Base-by-base conservation (phyloP, 1,140 invertebrate species). In the Macrocentrus cingulum region DNA sequence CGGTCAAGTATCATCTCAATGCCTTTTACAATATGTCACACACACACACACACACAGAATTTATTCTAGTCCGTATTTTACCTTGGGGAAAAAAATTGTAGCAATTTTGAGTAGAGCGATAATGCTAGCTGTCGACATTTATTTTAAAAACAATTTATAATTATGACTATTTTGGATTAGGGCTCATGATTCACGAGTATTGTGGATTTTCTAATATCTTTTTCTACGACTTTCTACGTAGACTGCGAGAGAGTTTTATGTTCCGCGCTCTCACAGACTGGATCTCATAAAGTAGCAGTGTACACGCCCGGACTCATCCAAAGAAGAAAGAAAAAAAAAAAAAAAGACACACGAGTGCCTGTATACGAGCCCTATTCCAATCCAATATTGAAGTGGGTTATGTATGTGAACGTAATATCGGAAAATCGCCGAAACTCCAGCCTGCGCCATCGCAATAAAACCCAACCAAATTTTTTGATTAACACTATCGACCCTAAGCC, bases 201-300 rank as follows among this genome's bases (percentile, higher is more conserved):
- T 55, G 51, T 32, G 37, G 46, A 49, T 54, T 48, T 51, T 29
- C 42, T 55, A 55, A 55, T 55, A 60, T 55, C 51, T 55, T 6
- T 48, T 23, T 48, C 25, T 46, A 55, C 52, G 32, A 49, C 52
- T 49, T 37, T 7, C 25, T n/a, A n/a, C 39, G 22, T 49, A 59
- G 29, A 13, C 37, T 34, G 42, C 53, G 23, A 39, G 6, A 15
- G 22, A 25, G 58, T 54, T 60, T 60, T 60, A 60, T 50, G 52
- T 37, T 23, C 19, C 25, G 29, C n/a, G n/a, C 22, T 13, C 15
- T 42, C 51, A 9, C 29, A 23, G 20, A 46, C 15, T 39, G 46
- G 45, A 48, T 48, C 50, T 54, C 57, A 50, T 59, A 59, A 48
- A 58, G 48, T 58, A 39, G 22, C 50, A 39, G 18, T 39, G 48